Evolutionary conservation across 37 sponge, comb jelly and placozoan genomes (phyloP).

Genomic region (Axinella damicornis): DNA sequence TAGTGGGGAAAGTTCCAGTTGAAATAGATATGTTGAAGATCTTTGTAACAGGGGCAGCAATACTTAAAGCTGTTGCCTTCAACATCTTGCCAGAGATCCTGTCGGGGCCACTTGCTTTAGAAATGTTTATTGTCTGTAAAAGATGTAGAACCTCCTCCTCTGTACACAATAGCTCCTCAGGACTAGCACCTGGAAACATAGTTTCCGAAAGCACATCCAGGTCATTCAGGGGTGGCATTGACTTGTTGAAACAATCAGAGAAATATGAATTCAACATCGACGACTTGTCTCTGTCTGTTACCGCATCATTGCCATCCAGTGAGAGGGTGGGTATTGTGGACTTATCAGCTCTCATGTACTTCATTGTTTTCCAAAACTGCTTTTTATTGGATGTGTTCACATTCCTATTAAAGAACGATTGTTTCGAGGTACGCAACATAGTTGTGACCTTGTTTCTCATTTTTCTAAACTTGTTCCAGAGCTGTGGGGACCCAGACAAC

Average conservation of each 20-base stretch:
- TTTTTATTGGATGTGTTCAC: not conserved
- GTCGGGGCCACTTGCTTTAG: too few species aligned
- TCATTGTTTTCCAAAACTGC: constrained; percentile 7
- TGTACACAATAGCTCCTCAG: not conserved
- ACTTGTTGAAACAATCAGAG: not conserved
- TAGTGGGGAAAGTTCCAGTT: not conserved
- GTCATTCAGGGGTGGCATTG: not conserved
- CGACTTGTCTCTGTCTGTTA: not conserved
- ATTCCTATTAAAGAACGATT: not conserved
- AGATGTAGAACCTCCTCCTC: not conserved
- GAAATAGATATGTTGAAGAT: not conserved
- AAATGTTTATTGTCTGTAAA: too few species aligned
- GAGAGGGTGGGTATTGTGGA: not conserved
- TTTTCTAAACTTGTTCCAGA: not conserved
- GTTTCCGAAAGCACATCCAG: not conserved
- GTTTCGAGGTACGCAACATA: not conserved
- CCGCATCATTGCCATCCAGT: not conserved
- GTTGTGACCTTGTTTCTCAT: constrained; percentile 2
- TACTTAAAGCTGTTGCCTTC: constrained; percentile 1
- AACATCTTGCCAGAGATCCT: constrained; percentile 6
- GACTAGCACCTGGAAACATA: not conserved
- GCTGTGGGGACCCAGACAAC: not conserved
- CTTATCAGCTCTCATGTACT: not conserved
- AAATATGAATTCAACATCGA: not conserved
- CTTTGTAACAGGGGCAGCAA: not conserved